These are phyloP conservation scores for Solen grandis DNA, from an alignment of 1,140 invertebrate genomes.

Conservation along the genomic window DNA sequence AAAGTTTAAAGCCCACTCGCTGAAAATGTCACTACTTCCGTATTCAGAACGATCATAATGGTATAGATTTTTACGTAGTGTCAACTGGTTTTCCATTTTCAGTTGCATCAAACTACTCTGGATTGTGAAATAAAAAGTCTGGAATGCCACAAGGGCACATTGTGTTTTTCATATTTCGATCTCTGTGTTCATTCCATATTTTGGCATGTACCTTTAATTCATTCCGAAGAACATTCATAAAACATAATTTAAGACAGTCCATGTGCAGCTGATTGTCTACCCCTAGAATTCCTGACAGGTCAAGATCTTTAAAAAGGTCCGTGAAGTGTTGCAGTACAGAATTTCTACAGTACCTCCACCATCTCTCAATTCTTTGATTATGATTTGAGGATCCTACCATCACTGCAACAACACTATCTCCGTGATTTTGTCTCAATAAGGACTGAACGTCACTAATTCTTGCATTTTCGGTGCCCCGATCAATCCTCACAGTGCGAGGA, in stretches of 20 bases:
- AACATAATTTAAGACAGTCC: conserved; percentile 15
- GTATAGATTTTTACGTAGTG: no score
- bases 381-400: conserved; percentile 2
- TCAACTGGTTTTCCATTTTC: no score
- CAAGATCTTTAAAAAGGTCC: conserved; percentile 17
- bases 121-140: no score
- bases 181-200: conserved; percentile 2
- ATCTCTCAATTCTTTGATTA: conserved; percentile 41
- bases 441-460: conserved; percentile 1
- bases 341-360: conserved; percentile 14
- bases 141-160: background rate
- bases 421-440: background rate
- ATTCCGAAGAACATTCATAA: conserved; percentile 6
- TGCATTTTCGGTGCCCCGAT: conserved; percentile 41
- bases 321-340: conserved; percentile 4
- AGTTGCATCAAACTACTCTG: no score
- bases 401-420: background rate
- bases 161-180: background rate
- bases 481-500: conserved; percentile 12
- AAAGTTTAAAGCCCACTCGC: no score
- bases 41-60: no score
- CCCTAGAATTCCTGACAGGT: background rate
- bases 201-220: conserved; percentile 2
- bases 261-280: conserved; percentile 2
- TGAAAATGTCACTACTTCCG: no score